These are phyloP conservation scores for Isaurus tuberculatus DNA, from an alignment of 92 coral and sea anemone species.

Conservation along the genomic window DNA sequence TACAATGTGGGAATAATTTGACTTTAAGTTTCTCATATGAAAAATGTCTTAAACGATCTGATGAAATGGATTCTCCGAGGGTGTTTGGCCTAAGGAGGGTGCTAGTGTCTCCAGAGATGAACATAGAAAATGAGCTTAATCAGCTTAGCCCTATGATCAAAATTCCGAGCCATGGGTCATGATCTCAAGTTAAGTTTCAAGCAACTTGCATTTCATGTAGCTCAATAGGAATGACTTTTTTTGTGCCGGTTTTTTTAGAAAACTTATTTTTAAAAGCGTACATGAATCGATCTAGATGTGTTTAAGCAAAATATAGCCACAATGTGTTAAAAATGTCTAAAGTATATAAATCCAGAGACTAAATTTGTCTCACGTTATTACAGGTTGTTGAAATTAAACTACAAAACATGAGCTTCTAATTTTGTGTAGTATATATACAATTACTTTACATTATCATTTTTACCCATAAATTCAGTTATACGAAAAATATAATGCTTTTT, in stretches of 20 bases:
- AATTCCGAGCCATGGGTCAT: background rate
- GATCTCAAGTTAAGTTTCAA: background rate
- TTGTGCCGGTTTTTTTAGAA: background rate
- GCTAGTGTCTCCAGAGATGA: background rate
- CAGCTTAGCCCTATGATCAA: background rate
- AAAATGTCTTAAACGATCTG: background rate
- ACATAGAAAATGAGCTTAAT: background rate
- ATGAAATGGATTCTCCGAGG: background rate
- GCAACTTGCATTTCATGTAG: background rate
- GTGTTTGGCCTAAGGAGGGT: background rate
- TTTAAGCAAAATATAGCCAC: background rate
- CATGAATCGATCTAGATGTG: no score
- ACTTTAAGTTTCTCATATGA: background rate
- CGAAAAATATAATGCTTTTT: no score
- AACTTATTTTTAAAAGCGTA: background rate
- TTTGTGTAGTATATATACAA: background rate
- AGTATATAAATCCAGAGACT: background rate
- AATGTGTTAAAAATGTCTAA: background rate
- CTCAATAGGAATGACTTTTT: background rate
- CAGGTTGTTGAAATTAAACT: background rate
- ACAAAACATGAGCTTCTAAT: background rate
- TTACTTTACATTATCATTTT: no score
- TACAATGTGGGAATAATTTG: background rate
- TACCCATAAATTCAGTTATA: no score
- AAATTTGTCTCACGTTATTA: background rate